Percentiles rank a stretch among this genome's conserved stretches.
These are phyloP conservation scores for Pseudomyrmex sp. DNA, from an alignment of 1,140 invertebrate species.

Conservation along the genomic window DNA sequence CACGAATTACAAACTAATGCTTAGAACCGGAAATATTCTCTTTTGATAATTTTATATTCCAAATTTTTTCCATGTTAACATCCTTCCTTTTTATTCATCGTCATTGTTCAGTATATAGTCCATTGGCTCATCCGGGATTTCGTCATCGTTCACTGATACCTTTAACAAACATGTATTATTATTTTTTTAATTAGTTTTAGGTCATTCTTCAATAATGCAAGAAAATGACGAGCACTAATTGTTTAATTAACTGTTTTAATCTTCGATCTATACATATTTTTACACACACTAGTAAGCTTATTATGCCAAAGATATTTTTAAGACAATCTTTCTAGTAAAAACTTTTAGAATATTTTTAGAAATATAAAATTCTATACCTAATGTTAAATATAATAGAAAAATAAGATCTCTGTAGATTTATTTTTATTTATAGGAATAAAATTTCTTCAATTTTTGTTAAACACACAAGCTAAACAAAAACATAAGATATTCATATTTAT, in stretches of 20 bases:
- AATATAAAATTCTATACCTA: background rate
- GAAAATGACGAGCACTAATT: background rate
- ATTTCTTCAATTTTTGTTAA: background rate
- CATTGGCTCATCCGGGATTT: conserved; percentile 60
- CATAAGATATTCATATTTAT: background rate
- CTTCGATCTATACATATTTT: too few species aligned
- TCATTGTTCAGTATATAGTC: conserved; percentile 62
- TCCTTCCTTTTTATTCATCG: conserved; percentile 41
- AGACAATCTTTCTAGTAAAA: too few species aligned
- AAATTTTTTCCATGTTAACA: conserved; percentile 39
- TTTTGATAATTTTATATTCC: conserved; percentile 22
- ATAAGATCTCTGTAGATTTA: background rate
- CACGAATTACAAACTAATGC: conserved; percentile 7
- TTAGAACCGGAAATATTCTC: background rate
- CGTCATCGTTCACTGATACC: conserved; percentile 75
- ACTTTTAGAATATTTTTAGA: too few species aligned
- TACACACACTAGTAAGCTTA: too few species aligned
- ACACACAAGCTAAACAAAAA: background rate
- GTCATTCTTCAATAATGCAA: too few species aligned
- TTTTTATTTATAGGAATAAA: background rate
- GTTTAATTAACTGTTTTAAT: background rate
- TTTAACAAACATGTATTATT: conserved; percentile 76
- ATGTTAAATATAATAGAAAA: background rate
- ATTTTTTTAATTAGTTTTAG: conserved; percentile 6
- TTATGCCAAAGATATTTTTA: too few species aligned